A percentile compares a stretch with the other conserved stretches of the same genome.
Evolutionary conservation across 1,140 invertebrate genomes (phyloP).

Genomic region (Panulirus ornatus): DNA sequence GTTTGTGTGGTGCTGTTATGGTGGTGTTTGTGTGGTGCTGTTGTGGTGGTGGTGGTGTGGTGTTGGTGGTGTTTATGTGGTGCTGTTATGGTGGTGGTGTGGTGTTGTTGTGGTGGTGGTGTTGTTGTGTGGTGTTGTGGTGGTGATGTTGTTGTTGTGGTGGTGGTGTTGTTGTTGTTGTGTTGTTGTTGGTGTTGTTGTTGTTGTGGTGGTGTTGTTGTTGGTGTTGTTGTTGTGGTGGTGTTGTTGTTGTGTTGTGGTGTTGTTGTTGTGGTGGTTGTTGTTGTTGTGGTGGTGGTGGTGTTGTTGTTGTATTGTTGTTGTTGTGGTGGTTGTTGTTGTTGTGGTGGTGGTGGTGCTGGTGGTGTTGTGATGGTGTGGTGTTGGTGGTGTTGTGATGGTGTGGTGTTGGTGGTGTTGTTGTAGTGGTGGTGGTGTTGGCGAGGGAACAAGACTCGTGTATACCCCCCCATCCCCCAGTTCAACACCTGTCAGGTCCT

Average conservation of each 20-base stretch:
- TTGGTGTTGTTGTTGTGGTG: background rate
- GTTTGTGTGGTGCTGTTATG: background rate
- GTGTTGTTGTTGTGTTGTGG: background rate
- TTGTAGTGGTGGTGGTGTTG: background rate
- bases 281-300: background rate
- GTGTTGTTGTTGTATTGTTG: no score
- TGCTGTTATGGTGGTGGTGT: background rate
- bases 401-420: background rate
- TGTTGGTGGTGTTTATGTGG: background rate
- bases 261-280: background rate
- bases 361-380: background rate
- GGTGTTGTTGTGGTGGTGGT: background rate
- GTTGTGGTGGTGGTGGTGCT: background rate
- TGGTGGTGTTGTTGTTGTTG: background rate
- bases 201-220: background rate
- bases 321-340: background rate
- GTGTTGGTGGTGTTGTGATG: background rate
- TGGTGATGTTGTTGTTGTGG: background rate
- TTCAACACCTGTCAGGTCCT: no score
- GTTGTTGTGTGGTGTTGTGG: background rate
- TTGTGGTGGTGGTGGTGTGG: background rate
- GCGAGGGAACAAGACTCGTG: no score
- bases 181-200: background rate
- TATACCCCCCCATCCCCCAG: no score
- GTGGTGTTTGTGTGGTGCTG: background rate